Evolutionary conservation across 1,140 invertebrate species (phyloP), one percentile per base, ranked within the genome.

Genomic region (Andrena cerasifolii): DNA sequence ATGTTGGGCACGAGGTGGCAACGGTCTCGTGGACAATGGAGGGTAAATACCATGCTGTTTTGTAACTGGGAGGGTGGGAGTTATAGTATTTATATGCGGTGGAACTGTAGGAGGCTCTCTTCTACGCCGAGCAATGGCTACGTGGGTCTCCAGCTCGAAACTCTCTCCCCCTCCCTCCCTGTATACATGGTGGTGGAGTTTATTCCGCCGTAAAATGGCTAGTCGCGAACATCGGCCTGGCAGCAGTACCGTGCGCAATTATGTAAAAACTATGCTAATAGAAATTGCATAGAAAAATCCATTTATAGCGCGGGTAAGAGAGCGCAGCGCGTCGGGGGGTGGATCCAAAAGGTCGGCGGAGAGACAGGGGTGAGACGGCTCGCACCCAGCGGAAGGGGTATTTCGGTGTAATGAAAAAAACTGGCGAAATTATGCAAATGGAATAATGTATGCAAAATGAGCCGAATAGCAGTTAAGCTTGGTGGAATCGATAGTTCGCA

Each of bases 261-360:
- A 92, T 90, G 90, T 88, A 89, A 90, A 90, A 91, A 90, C 88
- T 91, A 91, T 91, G 90, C 89, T 90, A 91, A 91, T 91, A 91
- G 88, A 91, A 89, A 92, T 91, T 91, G 86, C 87, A 87, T 73
- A 83, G 87, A 88, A 88, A 89, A 91, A 89, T 90, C 87, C 80
- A 90, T 89, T 90, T 90, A 89, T 84, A 78, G 68, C 14, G 77
- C 58, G 3, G 14, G 21, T 54, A 58, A 59, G 49, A 56, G 45
- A 2, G 26, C 24, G 21, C 16, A 58, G 28, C 18, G n/a, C 10
- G 33, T 45, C 43, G 33, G 40, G 51, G 24, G 45, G 36, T n/a
- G 51, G 47, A 68, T 43, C 43, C 10, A n/a, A 26, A 43, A 36
- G 62, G 59, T 14, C 58, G 58, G 18, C 36, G 33, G 45, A 36